A percentile compares a stretch with the other conserved stretches of the same genome.
phyloP scores from a whole-genome alignment of 2,888 invertebrate species.

The Parascotia fuliginaria region DNA sequence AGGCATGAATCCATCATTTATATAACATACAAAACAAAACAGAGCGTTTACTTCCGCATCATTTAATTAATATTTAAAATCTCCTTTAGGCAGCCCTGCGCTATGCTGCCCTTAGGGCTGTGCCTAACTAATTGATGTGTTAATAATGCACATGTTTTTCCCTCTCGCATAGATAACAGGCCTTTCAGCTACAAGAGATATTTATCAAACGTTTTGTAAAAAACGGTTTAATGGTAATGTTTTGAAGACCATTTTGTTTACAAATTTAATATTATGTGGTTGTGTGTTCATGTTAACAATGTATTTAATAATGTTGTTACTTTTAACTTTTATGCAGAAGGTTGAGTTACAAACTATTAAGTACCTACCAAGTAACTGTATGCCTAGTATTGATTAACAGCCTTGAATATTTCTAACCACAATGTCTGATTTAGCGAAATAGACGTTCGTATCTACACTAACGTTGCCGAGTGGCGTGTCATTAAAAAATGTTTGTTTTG shows the following conservation, averaged over 20 bases:
- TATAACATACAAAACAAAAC: conserved; percentile 8
- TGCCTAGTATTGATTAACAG: too few relatives aligned
- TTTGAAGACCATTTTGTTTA: conserved; percentile 6
- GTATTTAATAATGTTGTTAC: too few relatives aligned
- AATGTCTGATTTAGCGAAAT: too few relatives aligned
- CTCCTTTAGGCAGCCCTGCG: conserved; percentile 29
- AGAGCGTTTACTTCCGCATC: conserved; percentile 11
- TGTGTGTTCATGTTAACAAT: too few relatives aligned
- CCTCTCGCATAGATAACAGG: conserved; percentile 16
- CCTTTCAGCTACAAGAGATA: background rate
- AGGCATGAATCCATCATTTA: background rate
- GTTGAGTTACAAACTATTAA: too few relatives aligned
- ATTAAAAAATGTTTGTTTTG: too few relatives aligned
- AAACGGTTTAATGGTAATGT: conserved; percentile 5
- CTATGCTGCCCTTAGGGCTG: conserved; percentile 8
- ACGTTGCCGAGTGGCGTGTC: too few relatives aligned
- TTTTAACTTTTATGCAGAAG: too few relatives aligned
- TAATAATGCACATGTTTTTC: conserved; percentile 25
- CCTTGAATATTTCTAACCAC: too few relatives aligned
- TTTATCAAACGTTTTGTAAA: conserved; percentile 12
- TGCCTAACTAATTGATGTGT: conserved; percentile 15
- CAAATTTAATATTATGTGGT: background rate
- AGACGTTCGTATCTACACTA: too few relatives aligned
- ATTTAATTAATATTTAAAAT: conserved; percentile 41
- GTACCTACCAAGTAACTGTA: too few relatives aligned